These are phyloP conservation scores for Tolypeutes matacus DNA, from an alignment of 2,797 vertebrate genomes.

Conservation along the genomic window DNA sequence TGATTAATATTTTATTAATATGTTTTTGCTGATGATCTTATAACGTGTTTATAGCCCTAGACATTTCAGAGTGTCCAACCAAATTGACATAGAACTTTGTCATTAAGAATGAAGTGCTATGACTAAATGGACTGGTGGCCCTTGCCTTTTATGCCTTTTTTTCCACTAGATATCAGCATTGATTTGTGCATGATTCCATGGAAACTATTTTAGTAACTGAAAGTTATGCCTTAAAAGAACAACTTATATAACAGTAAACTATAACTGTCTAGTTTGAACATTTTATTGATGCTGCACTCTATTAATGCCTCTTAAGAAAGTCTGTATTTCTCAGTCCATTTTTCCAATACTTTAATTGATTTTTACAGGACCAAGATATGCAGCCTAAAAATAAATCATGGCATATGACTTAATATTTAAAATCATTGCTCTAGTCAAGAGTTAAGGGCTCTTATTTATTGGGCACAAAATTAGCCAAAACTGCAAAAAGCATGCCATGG, in stretches of 20 bases:
- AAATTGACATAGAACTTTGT: background rate
- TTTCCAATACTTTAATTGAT: constrained; percentile 70
- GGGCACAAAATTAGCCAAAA: background rate
- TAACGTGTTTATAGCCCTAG: background rate
- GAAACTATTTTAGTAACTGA: constrained; percentile 35
- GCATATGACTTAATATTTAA: constrained; percentile 49
- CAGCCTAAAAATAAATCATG: constrained; percentile 61
- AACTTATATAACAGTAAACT: constrained; percentile 39
- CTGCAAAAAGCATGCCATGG: background rate
- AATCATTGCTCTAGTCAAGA: background rate
- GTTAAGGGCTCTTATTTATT: background rate
- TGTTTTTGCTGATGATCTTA: background rate
- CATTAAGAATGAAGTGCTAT: constrained; percentile 13
- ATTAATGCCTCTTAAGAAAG: constrained; percentile 52
- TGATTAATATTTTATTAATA: background rate
- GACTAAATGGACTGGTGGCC: background rate
- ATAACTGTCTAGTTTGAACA: constrained; percentile 21
- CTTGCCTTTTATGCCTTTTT: background rate
- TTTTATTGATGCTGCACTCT: constrained; percentile 72
- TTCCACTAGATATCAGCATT: constrained; percentile 19
- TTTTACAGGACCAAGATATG: constrained; percentile 59
- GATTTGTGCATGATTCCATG: background rate
- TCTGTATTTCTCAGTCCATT: constrained; percentile 32
- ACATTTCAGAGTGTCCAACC: background rate
- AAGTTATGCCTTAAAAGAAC: background rate